These are phyloP conservation scores for Cololabis saira DNA, from an alignment of 2,113 vertebrate species.

Conservation along the genomic window DNA sequence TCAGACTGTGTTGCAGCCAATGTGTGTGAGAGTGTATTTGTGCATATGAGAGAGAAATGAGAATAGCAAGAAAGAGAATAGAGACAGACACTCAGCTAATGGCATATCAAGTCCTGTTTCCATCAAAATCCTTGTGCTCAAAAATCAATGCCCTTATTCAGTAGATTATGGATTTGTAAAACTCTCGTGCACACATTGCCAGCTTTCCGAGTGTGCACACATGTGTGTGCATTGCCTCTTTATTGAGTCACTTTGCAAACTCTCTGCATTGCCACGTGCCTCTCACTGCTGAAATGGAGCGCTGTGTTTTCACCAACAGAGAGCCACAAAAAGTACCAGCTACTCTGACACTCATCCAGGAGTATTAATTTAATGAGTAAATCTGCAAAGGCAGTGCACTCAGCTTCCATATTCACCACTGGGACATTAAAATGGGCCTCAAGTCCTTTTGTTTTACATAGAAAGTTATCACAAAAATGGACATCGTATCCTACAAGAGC, in stretches of 20 bases:
- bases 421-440: constrained; percentile 40
- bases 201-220: constrained; percentile 43
- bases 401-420: constrained; percentile 42
- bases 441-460: constrained; percentile 42
- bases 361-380: constrained; percentile 50
- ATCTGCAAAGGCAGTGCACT: constrained; percentile 44
- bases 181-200: constrained; percentile 60
- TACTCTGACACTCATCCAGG: constrained; percentile 35
- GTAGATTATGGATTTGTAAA: constrained; percentile 72
- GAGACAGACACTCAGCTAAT: constrained; percentile 64
- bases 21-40: constrained; percentile 18
- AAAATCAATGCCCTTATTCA: constrained; percentile 69
- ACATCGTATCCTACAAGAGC: constrained; percentile 44
- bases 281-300: constrained; percentile 39
- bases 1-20: constrained; percentile 57
- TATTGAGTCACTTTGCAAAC: constrained; percentile 58
- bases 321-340: constrained; percentile 31
- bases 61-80: constrained; percentile 50
- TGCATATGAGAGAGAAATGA: constrained; percentile 22
- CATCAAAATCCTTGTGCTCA: constrained; percentile 61
- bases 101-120: constrained; percentile 68
- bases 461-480: constrained; percentile 39
- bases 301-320: constrained; percentile 39
- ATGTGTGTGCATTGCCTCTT: constrained; percentile 37
- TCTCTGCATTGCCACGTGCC: constrained; percentile 46